Base-by-base conservation (phyloP, 2,888 invertebrate species). In the Sycophila texana region DNA sequence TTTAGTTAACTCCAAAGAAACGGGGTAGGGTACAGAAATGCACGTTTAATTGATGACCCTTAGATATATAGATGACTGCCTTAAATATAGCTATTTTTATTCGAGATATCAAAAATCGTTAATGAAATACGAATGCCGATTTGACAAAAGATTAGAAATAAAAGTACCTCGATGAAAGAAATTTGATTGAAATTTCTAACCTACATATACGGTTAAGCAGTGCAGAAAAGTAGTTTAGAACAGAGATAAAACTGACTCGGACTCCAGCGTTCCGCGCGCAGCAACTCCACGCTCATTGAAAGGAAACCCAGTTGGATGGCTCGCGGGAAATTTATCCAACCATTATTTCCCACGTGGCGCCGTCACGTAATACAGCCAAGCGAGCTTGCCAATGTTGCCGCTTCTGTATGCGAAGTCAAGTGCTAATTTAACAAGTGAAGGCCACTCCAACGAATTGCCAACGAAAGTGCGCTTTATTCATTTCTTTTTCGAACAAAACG, bases 341-440 rank as follows among this genome's bases (percentile, higher is more conserved):
- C 71, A 78, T 82, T 82, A 82, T 78, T 80, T 82, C 73, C 75
- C 75, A 77, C 63, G 81, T 73, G 75, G 75, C 79, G 63, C 58
- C 61, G 68, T 39, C 30, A 20, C 22, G 53, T 77, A 39, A 68
- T 53, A 51, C 49, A 58, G 76, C 82, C 80, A 83, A 83, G 77
- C 78, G 68, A 53, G 71, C 55, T 51, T n/a, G 75, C 74, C 61
- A 47, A 72, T 58, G 63, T 81, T 73, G 22, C 47, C 16, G 20
- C 51, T 7, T 26, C 51, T 55, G 66, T 66, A 26, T 47, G 72
- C 66, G 67, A 68, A 72, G 49, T 74, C 63, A 16, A 74, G 68
- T 74, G 74, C 26, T 74, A 63, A 79, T 74, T 79, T 68, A 7
- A 55, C 49, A 39, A 16, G 55, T 10, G 12, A 18, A 68, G 74